phyloP scores from a whole-genome alignment of 2,113 vertebrate species.

The Kobus ellipsiprymnus region DNA sequence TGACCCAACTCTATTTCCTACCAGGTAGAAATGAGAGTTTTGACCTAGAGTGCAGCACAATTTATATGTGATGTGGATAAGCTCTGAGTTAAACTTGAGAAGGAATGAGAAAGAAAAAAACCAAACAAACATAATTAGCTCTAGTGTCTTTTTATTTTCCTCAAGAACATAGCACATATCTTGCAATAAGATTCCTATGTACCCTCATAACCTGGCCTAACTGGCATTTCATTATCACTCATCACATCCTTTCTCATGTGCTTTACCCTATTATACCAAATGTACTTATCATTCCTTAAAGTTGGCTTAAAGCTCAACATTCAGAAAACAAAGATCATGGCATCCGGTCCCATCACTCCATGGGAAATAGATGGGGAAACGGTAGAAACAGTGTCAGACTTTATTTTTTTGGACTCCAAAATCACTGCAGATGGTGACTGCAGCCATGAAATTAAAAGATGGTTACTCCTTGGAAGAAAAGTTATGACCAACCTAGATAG shows the following conservation, averaged over 20 bases:
- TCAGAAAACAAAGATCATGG: too few relatives aligned
- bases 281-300: background rate
- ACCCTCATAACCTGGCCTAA: accelerated
- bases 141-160: background rate
- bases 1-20: background rate
- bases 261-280: background rate
- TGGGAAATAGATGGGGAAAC: too few relatives aligned
- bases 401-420: too few relatives aligned
- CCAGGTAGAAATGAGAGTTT: background rate
- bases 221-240: background rate
- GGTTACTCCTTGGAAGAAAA: too few relatives aligned
- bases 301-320: too few relatives aligned
- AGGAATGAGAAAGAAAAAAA: background rate
- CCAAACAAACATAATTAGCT: background rate
- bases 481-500: too few relatives aligned
- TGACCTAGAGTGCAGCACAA: accelerated
- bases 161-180: background rate
- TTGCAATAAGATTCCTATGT: background rate
- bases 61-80: background rate
- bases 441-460: too few relatives aligned
- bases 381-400: too few relatives aligned
- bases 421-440: too few relatives aligned
- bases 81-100: background rate
- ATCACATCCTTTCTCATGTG: background rate
- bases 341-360: too few relatives aligned